These are phyloP conservation scores for Physocephala rufipes DNA, from an alignment of 2,888 invertebrate genomes.

Conservation along the genomic window DNA sequence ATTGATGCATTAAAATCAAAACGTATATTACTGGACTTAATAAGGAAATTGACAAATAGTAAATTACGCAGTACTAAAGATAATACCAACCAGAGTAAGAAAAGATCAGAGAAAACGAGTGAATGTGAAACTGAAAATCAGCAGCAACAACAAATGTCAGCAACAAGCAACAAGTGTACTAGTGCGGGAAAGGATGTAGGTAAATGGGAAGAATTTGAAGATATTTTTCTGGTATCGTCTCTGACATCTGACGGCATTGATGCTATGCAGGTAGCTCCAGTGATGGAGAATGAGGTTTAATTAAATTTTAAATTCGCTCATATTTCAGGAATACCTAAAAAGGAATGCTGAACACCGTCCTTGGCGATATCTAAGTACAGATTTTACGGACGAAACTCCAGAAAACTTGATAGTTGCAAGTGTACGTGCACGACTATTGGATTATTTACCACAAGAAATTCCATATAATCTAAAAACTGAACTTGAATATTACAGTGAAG, in stretches of 20 bases:
- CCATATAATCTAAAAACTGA: constrained; percentile 79
- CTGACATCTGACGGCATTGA: constrained; percentile 78
- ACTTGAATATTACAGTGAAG: constrained; percentile 74
- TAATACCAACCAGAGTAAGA: background rate
- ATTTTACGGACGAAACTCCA: constrained; percentile 79
- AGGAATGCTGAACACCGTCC: constrained; percentile 70
- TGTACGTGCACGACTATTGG: constrained; percentile 84
- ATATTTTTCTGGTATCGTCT: constrained; percentile 93
- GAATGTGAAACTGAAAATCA: background rate
- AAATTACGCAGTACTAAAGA: constrained; percentile 61
- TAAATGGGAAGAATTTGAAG: constrained; percentile 82
- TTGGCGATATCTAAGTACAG: constrained; percentile 75
- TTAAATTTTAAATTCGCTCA: background rate
- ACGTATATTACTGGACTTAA: constrained; percentile 76
- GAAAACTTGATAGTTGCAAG: constrained; percentile 76
- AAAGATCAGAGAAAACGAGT: background rate
- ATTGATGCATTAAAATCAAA: constrained; percentile 78
- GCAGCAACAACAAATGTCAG: background rate
- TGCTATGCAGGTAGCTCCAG: constrained; percentile 72
- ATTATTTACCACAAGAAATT: constrained; percentile 84
- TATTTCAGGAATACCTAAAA: constrained; percentile 51
- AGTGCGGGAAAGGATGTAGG: constrained; percentile 41
- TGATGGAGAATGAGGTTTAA: background rate
- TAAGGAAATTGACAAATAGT: constrained; percentile 75
- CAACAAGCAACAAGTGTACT: constrained; percentile 40